Percentiles rank a stretch among this genome's conserved stretches.
Evolutionary conservation across 2,888 invertebrate genomes (phyloP).

Genomic region (Furcula furcula): DNA sequence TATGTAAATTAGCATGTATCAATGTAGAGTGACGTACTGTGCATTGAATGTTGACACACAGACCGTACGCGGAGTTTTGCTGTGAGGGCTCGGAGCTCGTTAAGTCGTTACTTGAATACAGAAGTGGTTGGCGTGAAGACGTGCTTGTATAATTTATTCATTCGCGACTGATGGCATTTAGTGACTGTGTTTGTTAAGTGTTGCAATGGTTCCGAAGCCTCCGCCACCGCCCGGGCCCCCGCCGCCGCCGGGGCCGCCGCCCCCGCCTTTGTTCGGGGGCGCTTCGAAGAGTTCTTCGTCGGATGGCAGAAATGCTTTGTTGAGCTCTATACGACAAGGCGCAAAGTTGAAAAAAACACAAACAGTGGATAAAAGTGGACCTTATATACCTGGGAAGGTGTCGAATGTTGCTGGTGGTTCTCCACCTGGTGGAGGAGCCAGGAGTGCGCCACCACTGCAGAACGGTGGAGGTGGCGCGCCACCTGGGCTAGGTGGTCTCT

Average conservation of each 20-base stretch:
- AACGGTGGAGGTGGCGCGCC: constrained; percentile 63
- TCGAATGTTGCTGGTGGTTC: constrained; percentile 48
- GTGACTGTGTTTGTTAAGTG: constrained; percentile 32
- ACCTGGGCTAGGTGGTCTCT: constrained; percentile 85
- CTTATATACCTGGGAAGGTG: constrained; percentile 85
- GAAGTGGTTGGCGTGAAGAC: constrained; percentile 15
- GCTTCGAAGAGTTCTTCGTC: constrained; percentile 69
- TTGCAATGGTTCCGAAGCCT: constrained; percentile 67
- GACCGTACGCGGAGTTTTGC: constrained; percentile 40
- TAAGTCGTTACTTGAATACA: constrained; percentile 24
- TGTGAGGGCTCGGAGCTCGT: constrained; percentile 34
- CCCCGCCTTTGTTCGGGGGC: constrained; percentile 74
- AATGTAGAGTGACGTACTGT: constrained; percentile 53
- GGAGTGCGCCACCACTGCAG: constrained; percentile 55
- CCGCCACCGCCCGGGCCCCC: constrained; percentile 86
- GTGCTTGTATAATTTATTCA: constrained; percentile 33
- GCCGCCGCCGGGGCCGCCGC: constrained; percentile 83
- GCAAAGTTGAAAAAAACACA: constrained; percentile 90
- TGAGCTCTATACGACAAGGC: constrained; percentile 92
- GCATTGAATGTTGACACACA: constrained; percentile 55
- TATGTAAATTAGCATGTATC: constrained; percentile 71
- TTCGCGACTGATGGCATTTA: constrained; percentile 43
- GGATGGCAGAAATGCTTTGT: constrained; percentile 86
- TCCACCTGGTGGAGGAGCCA: constrained; percentile 50
- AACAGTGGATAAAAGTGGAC: constrained; percentile 95